These are phyloP conservation scores for Puntigrus tetrazona DNA, from an alignment of 2,113 vertebrate genomes.

Conservation along the genomic window DNA sequence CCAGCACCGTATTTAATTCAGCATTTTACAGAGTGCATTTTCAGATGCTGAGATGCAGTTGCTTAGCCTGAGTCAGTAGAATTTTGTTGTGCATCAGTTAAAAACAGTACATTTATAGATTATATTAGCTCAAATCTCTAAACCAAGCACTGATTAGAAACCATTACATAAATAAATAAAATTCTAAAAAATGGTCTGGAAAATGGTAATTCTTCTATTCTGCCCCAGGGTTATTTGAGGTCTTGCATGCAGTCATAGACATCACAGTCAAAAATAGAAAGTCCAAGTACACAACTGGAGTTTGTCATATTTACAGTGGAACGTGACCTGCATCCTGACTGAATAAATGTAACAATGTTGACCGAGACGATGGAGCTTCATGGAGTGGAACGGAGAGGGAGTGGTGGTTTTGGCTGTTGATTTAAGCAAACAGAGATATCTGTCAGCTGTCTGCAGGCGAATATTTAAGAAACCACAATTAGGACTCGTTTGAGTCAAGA, in stretches of 20 bases:
- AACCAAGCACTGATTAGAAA: neutral
- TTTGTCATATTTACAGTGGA: neutral
- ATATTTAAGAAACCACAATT: neutral
- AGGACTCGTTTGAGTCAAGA: too few species aligned
- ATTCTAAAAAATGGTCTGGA: neutral
- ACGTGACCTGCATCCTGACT: neutral
- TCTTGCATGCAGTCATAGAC: neutral
- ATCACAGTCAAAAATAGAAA: neutral
- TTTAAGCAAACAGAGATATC: constrained; percentile 18
- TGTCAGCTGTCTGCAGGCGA: neutral
- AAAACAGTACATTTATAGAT: neutral
- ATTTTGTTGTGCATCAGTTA: neutral
- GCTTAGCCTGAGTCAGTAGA: neutral
- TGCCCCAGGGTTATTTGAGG: neutral
- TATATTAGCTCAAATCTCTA: neutral
- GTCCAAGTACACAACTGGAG: neutral
- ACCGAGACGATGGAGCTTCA: neutral
- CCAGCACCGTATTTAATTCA: too few species aligned
- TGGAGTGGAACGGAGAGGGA: neutral
- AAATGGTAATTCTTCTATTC: neutral
- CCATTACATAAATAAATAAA: neutral
- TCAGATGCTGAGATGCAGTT: neutral
- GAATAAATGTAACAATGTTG: neutral
- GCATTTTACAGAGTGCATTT: too few species aligned
- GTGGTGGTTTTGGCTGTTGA: constrained; percentile 16